phyloP scores from a whole-genome alignment of 2,113 vertebrate genomes.

The Puma concolor region DNA sequence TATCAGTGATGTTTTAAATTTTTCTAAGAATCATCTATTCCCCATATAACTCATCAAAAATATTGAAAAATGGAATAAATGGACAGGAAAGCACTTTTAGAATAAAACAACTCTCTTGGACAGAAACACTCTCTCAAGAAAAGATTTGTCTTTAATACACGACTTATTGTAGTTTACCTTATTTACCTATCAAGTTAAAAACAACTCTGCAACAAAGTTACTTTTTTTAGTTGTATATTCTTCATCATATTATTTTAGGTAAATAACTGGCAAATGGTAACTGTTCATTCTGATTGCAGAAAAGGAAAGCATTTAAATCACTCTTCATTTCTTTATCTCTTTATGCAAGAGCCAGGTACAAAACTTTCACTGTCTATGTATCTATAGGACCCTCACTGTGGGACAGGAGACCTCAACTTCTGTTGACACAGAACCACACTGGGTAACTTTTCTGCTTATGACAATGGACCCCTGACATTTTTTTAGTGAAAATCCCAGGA shows the following conservation, averaged over 20 bases:
- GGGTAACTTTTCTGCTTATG: background rate
- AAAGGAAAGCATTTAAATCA: constrained; percentile 3
- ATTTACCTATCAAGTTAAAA: background rate
- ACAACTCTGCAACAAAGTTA: background rate
- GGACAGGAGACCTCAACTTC: background rate
- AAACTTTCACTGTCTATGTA: background rate
- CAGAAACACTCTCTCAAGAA: background rate
- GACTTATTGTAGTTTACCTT: background rate
- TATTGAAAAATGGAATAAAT: background rate
- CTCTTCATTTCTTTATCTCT: background rate
- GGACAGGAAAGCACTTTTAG: background rate
- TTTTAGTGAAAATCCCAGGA: background rate
- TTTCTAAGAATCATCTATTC: background rate
- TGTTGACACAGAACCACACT: background rate
- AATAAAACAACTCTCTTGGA: background rate
- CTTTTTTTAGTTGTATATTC: background rate
- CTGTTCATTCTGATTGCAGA: background rate
- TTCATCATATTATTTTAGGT: background rate
- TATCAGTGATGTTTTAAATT: background rate
- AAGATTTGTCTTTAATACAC: background rate
- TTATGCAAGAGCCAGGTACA: background rate
- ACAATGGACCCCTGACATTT: background rate
- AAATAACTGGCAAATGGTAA: background rate
- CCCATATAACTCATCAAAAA: background rate
- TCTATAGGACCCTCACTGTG: background rate